phyloP scores from a whole-genome alignment of 1,140 invertebrate species.

The Myzus persicae region DNA sequence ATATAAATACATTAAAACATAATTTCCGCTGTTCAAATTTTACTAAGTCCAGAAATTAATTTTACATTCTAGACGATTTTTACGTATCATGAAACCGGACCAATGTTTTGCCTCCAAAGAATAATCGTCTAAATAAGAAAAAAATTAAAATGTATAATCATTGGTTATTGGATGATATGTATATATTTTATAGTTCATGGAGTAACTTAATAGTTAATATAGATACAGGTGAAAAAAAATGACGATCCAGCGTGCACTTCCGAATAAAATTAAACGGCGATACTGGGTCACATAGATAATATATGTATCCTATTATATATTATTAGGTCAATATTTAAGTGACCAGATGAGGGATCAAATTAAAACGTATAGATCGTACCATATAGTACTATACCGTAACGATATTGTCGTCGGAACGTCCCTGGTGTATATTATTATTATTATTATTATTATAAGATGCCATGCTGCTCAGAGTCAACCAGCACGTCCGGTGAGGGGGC shows the following conservation, averaged over 20 bases:
- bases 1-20: too few relatives aligned
- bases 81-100: too few relatives aligned
- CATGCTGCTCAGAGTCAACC: background rate
- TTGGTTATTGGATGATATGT: too few relatives aligned
- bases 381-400: background rate
- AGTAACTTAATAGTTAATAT: too few relatives aligned
- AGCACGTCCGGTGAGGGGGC: background rate
- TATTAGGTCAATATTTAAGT: background rate
- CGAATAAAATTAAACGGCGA: background rate
- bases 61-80: too few relatives aligned
- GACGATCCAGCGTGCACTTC: background rate
- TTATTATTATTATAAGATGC: background rate
- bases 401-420: background rate
- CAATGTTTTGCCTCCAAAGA: too few relatives aligned
- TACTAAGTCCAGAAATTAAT: too few relatives aligned
- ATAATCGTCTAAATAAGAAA: too few relatives aligned
- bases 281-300: background rate
- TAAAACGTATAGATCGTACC: background rate
- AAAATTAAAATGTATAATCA: too few relatives aligned
- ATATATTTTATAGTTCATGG: too few relatives aligned
- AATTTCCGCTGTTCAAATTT: too few relatives aligned
- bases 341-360: background rate
- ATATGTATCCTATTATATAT: background rate
- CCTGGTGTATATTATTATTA: background rate
- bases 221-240: background rate